phyloP scores from a whole-genome alignment of 2,797 vertebrate genomes.

The Sciaenops ocellatus region DNA sequence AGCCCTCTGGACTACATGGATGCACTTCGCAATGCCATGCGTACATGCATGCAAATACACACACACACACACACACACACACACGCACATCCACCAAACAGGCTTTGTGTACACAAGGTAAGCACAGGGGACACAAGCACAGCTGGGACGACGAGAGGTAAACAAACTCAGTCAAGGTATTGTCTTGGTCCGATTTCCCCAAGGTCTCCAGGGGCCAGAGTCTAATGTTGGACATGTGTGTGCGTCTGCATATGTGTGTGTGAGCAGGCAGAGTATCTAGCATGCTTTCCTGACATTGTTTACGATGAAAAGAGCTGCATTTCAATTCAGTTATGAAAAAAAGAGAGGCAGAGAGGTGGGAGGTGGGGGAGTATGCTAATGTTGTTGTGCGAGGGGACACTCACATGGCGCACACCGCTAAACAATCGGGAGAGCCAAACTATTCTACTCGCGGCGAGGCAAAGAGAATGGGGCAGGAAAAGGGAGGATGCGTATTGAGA shows the following conservation, averaged over 20 bases:
- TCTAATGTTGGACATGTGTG: constrained; percentile 37
- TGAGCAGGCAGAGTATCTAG: constrained; percentile 41
- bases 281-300: constrained; percentile 77
- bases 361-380: constrained; percentile 67
- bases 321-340: constrained; percentile 68
- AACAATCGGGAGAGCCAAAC: constrained; percentile 59
- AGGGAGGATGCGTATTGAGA: constrained; percentile 70
- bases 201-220: constrained; percentile 37
- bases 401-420: constrained; percentile 37
- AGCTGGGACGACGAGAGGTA: constrained; percentile 55
- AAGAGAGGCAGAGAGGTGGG: constrained; percentile 36
- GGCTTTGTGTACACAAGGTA: constrained; percentile 38
- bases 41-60: constrained; percentile 28
- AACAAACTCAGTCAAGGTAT: constrained; percentile 65
- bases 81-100: constrained; percentile 6
- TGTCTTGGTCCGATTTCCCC: constrained; percentile 65
- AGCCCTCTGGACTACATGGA: constrained; percentile 49
- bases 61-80: constrained; percentile 32
- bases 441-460: constrained; percentile 36
- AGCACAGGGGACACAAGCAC: constrained; percentile 22
- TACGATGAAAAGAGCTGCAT: constrained; percentile 64
- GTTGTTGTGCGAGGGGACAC: constrained; percentile 55
- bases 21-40: constrained; percentile 28
- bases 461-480: constrained; percentile 69
- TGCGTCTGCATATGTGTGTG: constrained; percentile 12